Conservation (phyloP, 92 coral and sea anemone species). For the Phenganax marumi region DNA sequence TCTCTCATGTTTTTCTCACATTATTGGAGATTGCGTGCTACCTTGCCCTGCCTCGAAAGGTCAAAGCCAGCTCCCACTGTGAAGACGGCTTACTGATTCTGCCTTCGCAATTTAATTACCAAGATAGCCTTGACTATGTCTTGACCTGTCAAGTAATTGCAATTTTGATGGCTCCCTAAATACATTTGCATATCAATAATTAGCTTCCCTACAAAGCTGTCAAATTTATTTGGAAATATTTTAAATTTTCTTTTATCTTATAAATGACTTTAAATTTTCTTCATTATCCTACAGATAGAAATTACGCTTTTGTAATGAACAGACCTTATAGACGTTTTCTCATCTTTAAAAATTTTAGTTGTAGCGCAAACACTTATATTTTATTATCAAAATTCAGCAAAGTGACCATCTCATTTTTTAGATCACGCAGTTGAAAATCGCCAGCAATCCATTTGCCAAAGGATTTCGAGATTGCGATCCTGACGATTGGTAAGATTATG, state of each 20-base stretch:
- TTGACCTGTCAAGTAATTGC: conserved; percentile 24
- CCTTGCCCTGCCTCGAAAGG: not conserved
- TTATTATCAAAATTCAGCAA: too few species aligned
- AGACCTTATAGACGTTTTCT: too few species aligned
- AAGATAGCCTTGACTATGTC: not conserved
- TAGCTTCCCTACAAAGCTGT: not conserved
- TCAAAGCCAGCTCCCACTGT: not conserved
- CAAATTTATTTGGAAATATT: not conserved
- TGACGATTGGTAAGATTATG: conserved; percentile 84
- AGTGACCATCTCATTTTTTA: conserved; percentile 23
- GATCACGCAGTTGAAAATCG: conserved; percentile 98
- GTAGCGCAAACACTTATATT: too few species aligned
- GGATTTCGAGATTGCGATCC: conserved; percentile 99
- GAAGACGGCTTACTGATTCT: not conserved
- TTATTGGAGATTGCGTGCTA: not conserved
- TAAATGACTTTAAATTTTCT: not conserved
- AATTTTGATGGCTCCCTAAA: not conserved
- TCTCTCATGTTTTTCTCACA: not conserved
- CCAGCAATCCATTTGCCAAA: conserved; percentile 98
- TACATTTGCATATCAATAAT: not conserved
- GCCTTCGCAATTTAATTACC: conserved; percentile 3
- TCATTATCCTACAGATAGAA: not conserved
- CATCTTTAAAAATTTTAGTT: too few species aligned
- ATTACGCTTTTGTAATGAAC: too few species aligned
- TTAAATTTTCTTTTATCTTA: not conserved